Evolutionary conservation across 2,888 invertebrate genomes (phyloP).

Genomic region (Lordiphosa fenestrarum): DNA sequence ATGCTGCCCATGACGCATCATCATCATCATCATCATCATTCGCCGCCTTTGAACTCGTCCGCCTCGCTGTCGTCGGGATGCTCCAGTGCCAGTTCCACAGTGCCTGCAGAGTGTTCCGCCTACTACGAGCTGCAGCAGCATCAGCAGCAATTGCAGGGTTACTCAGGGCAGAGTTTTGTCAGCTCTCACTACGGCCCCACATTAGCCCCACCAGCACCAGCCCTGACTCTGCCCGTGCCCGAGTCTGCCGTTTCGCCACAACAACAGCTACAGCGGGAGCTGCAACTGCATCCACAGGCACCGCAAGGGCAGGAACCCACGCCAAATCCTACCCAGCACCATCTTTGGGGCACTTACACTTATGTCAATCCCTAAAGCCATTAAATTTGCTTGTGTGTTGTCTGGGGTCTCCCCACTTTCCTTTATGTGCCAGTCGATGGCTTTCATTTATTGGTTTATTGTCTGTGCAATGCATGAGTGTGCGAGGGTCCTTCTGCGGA

Average conservation of each 20-base stretch:
- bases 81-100: conserved; percentile 61
- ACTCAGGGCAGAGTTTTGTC: conserved; percentile 1
- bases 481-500: conserved; percentile 42
- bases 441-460: conserved; percentile 63
- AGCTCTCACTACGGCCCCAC: conserved; percentile 22
- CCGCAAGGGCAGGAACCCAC: conserved; percentile 48
- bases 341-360: conserved; percentile 77
- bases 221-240: conserved; percentile 24
- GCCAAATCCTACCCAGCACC: conserved; percentile 58
- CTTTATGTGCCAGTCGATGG: conserved; percentile 27
- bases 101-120: conserved; percentile 51
- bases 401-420: conserved; percentile 10
- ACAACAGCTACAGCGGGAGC: conserved; percentile 51
- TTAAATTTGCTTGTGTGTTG: conserved; percentile 61
- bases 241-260: conserved; percentile 19
- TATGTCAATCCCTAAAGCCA: conserved; percentile 77
- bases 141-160: too few species aligned
- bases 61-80: conserved; percentile 67
- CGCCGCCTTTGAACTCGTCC: conserved; percentile 64
- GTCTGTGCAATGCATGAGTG: conserved; percentile 46
- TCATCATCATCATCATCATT: conserved; percentile 35
- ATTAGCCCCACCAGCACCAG: background rate
- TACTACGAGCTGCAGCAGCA: conserved; percentile 58
- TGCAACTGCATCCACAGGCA: conserved; percentile 50
- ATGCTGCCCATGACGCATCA: conserved; percentile 72